Base-by-base conservation (phyloP, 2,797 vertebrate genomes). In the Hirundo rustica region DNA sequence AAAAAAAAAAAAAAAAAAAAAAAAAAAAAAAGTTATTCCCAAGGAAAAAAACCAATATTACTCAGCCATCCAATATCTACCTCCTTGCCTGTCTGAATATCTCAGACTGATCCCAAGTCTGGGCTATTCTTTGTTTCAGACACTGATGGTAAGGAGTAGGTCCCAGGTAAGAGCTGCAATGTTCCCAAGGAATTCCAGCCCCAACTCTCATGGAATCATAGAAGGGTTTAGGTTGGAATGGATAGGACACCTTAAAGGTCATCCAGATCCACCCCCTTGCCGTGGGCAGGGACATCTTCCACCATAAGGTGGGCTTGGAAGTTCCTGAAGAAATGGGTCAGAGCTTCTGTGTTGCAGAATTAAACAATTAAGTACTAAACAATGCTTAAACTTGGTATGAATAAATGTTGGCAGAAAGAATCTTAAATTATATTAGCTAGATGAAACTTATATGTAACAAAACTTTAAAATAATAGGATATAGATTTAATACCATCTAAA, bases 181-280 rank as follows among this genome's bases (percentile, higher is more conserved):
- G 27, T 30, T 67, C 36, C 36, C 45, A 50, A 6, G 4, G 18
- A 51, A 71, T 57, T 16, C 51, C 6, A 8, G 27, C 32, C n/a
- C 20, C 0, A 2, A 8, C 5, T 17, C 0, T 7, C 36, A 11
- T 2, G 44, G 55, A 44, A 36, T 36, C 13, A 9, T 1, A 7
- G 55, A 25, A 48, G 30, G 13, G 11, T 58, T 88, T 64, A 11
- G 17, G 47, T 36, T 68, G 32, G 62, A 44, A 76, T 36, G 36
- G 36, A 36, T 36, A 36, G 36, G 32, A 36, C 23, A 38, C 32
- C 36, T 50, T 21, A 50, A 51, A 50, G 30, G 16, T 36, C 32
- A 38, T 26, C 50, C 36, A 57, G 32, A 29, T 62, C 48, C 55
- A 68, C 3, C 5, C 3, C 22, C 26, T 60, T 47, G 26, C 55